Percentiles rank a stretch among this genome's conserved stretches.
phyloP scores from a whole-genome alignment of 2,888 invertebrate species.

The Habroteleia sp. region DNA sequence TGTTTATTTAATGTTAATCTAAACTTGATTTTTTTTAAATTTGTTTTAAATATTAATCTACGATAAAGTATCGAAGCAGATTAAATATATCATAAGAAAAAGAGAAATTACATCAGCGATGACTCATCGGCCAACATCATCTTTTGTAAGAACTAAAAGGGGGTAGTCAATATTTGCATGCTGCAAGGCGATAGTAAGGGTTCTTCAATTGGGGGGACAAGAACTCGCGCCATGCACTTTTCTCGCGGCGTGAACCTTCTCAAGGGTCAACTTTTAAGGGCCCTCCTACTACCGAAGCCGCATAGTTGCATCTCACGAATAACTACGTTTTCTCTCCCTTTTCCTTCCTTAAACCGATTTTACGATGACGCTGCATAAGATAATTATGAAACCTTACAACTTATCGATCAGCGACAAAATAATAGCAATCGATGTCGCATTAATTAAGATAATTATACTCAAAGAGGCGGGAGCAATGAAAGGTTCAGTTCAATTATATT shows the following conservation, averaged over 20 bases:
- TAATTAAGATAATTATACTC: conserved; percentile 29
- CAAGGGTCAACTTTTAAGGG: conserved; percentile 72
- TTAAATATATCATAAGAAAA: neutral
- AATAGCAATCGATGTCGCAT: conserved; percentile 26
- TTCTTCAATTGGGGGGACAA: conserved; percentile 73
- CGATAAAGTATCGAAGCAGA: neutral
- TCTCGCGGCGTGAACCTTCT: conserved; percentile 61
- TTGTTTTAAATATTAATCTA: too few relatives aligned
- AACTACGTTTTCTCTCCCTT: conserved; percentile 14
- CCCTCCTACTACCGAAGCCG: conserved; percentile 66
- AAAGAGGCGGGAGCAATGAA: neutral
- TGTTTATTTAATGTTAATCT: too few relatives aligned
- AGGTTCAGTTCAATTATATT: conserved; percentile 1
- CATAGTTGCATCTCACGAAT: conserved; percentile 59
- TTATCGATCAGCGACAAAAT: conserved; percentile 34
- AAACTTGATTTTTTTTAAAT: too few relatives aligned
- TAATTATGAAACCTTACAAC: conserved; percentile 38
- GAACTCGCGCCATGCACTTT: conserved; percentile 64
- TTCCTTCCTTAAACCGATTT: conserved; percentile 67
- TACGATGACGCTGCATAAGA: conserved; percentile 73
- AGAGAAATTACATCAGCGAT: conserved; percentile 29
- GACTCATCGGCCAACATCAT: conserved; percentile 35
- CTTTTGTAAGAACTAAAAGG: conserved; percentile 56
- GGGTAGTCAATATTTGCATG: conserved; percentile 79
- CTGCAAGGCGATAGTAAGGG: conserved; percentile 74